Evolutionary conservation across 2,888 invertebrate genomes (phyloP).

Genomic region (Scaptomyza caliginosa): DNA sequence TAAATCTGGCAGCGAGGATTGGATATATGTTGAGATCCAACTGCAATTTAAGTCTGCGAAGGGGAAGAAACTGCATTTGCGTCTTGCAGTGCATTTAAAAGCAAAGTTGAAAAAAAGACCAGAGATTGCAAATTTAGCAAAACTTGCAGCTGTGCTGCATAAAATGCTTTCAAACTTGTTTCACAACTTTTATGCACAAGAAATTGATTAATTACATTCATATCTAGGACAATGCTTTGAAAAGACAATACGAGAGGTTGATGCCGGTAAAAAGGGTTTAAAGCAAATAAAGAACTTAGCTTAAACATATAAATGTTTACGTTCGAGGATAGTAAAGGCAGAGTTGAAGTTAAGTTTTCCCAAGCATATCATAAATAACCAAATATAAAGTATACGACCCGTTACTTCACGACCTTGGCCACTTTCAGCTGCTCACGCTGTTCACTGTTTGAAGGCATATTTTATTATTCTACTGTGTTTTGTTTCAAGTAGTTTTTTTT

Average conservation of each 20-base stretch:
- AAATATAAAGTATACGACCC: background rate
- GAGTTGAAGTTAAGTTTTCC: background rate
- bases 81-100: slow-evolving; percentile 23
- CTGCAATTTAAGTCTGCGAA: slow-evolving; percentile 28
- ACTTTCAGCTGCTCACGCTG: slow-evolving; percentile 1
- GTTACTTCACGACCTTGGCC: slow-evolving; percentile 49
- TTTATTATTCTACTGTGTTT: slow-evolving; percentile 62
- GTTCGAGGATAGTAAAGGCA: background rate
- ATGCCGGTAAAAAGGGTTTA: too few species aligned
- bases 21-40: background rate
- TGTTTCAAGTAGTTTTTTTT: slow-evolving; percentile 55
- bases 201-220: background rate
- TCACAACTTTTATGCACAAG: background rate
- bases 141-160: background rate
- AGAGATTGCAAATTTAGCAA: slow-evolving; percentile 22
- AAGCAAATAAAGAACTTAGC: background rate
- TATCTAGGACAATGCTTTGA: background rate
- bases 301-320: background rate
- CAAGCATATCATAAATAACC: slow-evolving; percentile 25
- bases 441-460: slow-evolving; percentile 40
- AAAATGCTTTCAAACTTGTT: background rate
- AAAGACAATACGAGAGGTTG: too few species aligned
- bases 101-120: slow-evolving; percentile 18
- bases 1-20: slow-evolving; percentile 26
- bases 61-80: slow-evolving; percentile 17